Evolutionary conservation across 2,113 vertebrate species (phyloP).

Genomic region (Microtus richardsoni): DNA sequence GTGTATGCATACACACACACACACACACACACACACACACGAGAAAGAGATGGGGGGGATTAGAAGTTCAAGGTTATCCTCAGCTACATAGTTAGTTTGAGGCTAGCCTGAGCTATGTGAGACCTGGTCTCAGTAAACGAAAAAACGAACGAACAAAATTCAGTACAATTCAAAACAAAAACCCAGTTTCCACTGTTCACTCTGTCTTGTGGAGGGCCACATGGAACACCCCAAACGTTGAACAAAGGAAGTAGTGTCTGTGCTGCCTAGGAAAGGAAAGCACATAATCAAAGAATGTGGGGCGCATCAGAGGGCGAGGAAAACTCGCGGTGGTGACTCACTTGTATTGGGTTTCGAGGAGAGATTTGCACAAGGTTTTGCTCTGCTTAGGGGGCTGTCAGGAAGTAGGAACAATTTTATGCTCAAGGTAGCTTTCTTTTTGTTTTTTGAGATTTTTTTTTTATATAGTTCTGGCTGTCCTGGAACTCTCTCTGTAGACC

Average conservation of each 20-base stretch:
- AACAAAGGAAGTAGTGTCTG: background rate
- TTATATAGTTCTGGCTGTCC: background rate
- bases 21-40: background rate
- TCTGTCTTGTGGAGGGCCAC: background rate
- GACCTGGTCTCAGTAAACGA: background rate
- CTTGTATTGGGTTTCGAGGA: background rate
- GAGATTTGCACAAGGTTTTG: background rate
- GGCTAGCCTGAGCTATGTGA: background rate
- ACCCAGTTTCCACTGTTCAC: background rate
- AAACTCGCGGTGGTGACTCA: background rate
- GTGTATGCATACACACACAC: background rate
- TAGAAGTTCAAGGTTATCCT: background rate
- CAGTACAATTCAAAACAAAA: slow-evolving; percentile 34
- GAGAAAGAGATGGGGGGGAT: background rate
- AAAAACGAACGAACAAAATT: background rate
- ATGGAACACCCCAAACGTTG: background rate
- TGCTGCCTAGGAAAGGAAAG: background rate
- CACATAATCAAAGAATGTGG: background rate
- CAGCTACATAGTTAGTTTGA: background rate
- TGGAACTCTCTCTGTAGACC: background rate
- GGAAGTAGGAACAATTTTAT: background rate
- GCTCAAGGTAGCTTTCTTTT: background rate
- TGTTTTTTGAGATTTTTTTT: background rate
- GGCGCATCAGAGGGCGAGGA: background rate
- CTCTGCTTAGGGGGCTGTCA: background rate